phyloP scores from a whole-genome alignment of 2,888 invertebrate species.

The Sisyra terminalis region DNA sequence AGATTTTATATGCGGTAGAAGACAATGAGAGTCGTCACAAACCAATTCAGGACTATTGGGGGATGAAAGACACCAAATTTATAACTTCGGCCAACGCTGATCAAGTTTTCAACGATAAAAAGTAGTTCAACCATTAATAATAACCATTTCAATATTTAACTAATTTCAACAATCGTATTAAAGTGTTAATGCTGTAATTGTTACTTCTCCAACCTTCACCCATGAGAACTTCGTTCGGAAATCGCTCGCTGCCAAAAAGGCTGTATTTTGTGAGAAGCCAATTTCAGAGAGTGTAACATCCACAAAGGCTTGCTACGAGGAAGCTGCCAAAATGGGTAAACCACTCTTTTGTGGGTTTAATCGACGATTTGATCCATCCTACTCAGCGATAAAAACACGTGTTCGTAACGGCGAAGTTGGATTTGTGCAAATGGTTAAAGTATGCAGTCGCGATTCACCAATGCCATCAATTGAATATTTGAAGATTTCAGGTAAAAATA shows the following conservation, averaged over 20 bases:
- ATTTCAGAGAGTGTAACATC: constrained; percentile 37
- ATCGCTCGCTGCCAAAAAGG: constrained; percentile 36
- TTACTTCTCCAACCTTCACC: constrained; percentile 40
- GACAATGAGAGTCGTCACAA: constrained; percentile 29
- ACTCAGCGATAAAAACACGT: constrained; percentile 29
- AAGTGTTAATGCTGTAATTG: constrained; percentile 34
- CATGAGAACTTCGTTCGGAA: constrained; percentile 37
- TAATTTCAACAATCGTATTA: constrained; percentile 2
- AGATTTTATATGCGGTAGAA: constrained; percentile 38
- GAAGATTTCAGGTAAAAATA: constrained; percentile 32
- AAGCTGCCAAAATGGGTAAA: constrained; percentile 34
- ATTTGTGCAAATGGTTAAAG: constrained; percentile 42
- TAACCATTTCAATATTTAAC: background rate
- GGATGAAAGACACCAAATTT: constrained; percentile 28
- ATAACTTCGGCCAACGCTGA: constrained; percentile 30
- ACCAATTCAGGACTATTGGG: constrained; percentile 32
- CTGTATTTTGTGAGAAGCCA: constrained; percentile 55
- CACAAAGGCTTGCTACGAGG: constrained; percentile 37
- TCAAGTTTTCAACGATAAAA: constrained; percentile 33
- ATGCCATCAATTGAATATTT: constrained; percentile 43
- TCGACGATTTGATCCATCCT: constrained; percentile 48
- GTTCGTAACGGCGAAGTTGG: constrained; percentile 41
- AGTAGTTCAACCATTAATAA: constrained; percentile 22
- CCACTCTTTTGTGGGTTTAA: constrained; percentile 48
- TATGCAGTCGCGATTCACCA: constrained; percentile 46